Conservation (phyloP, 2,888 invertebrate species). For the Orchesella flavescens region DNA sequence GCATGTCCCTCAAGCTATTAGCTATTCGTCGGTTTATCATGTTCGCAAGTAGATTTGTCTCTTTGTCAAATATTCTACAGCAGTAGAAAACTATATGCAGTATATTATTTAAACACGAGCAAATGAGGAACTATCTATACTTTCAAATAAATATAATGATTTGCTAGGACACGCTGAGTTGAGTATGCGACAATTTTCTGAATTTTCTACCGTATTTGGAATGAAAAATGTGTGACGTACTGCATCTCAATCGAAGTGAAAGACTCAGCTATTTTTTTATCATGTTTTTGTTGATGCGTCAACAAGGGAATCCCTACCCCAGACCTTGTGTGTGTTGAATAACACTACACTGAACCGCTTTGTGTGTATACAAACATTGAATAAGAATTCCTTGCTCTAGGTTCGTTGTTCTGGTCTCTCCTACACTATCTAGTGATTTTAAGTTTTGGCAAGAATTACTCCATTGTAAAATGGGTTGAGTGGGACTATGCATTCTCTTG, state of each 20-base stretch:
- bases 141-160: too few species aligned
- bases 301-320: constrained; percentile 51
- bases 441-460: constrained; percentile 53
- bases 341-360: neutral
- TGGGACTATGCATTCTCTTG: constrained; percentile 54
- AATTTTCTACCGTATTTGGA: too few species aligned
- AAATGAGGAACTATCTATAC: too few species aligned
- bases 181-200: too few species aligned
- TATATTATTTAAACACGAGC: too few species aligned
- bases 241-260: too few species aligned
- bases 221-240: too few species aligned
- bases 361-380: constrained; percentile 32
- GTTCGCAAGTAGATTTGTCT: too few species aligned
- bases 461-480: constrained; percentile 50
- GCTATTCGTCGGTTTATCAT: constrained; percentile 7
- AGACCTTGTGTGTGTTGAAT: constrained; percentile 38
- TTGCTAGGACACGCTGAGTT: too few species aligned
- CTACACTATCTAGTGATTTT: constrained; percentile 31
- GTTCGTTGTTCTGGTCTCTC: constrained; percentile 36
- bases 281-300: constrained; percentile 43
- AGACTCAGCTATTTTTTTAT: too few species aligned
- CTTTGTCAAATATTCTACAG: too few species aligned
- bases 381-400: constrained; percentile 20
- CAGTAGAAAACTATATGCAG: too few species aligned
- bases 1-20: constrained; percentile 51